Evolutionary conservation across 2,888 invertebrate species (phyloP), one percentile per base, ranked within the genome.

Genomic region (Apocheima hispidaria): DNA sequence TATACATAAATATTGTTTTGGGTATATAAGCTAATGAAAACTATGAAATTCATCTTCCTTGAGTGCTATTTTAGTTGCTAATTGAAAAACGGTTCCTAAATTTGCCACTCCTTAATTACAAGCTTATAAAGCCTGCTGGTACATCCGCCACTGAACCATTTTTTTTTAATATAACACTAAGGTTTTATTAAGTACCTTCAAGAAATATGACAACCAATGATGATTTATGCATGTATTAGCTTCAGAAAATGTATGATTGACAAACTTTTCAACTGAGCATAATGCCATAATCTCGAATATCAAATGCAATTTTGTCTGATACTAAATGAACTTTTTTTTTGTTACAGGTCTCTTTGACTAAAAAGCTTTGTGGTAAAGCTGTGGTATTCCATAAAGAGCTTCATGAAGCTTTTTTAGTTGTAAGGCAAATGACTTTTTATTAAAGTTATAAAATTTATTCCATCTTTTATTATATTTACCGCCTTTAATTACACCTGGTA

Each of bases 291-390:
- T 12, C 7, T 7, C 51, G 43, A 46, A 43, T 30, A 14, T 66
- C 7, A 4, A 26, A 9, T 20, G 2, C n/a, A 46, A 28, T 16
- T 4, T 50, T 7, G n/a, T 58, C 12, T 30, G 12, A 12, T 16
- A 63, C 69, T 71, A 71, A 44, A 71, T 7, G 36, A 72, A 26
- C 9, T 26, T 26, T 77, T 87, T 75, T 71, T 84, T 88, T 93
- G 88, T 94, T 94, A 81, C 94, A 95, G 95, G 96, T 94, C 95
- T 96, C 79, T 96, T 96, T 81, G 96, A 96, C 89, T 95, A 95
- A 94, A 84, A 87, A 84, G 89, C 88, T 90, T 86, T 87, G 82
- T 78, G 74, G 76, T 75, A 81, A 86, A 86, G 88, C 86, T 83
- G 77, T 79, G 76, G 77, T 81, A 88, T 92, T 91, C 90, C 91